phyloP scores from a whole-genome alignment of 2,888 invertebrate genomes.

The Yponomeuta cagnagella region DNA sequence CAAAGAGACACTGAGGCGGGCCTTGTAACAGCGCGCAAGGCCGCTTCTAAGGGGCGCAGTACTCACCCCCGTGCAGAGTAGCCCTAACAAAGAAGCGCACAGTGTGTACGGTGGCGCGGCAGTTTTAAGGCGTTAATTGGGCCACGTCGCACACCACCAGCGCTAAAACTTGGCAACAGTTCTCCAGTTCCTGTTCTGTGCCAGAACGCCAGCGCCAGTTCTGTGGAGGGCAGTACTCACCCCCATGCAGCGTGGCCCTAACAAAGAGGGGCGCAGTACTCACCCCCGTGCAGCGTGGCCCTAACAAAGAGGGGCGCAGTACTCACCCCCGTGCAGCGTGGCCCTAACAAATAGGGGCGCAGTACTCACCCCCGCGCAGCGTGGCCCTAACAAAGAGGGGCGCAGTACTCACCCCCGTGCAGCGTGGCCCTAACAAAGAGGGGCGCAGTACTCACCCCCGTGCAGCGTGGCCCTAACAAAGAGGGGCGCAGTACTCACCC shows the following conservation, averaged over 20 bases:
- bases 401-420: conserved; percentile 6
- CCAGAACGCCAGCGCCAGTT: too few relatives aligned
- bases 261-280: background rate
- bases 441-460: background rate
- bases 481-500: background rate
- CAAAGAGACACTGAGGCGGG: conserved; percentile 21
- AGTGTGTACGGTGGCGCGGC: conserved; percentile 92
- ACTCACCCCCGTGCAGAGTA: conserved; percentile 79
- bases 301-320: conserved; percentile 25
- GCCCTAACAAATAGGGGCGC: too few relatives aligned
- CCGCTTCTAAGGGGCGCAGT: background rate
- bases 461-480: too few relatives aligned
- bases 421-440: conserved; percentile 28
- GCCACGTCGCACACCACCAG: conserved; percentile 97
- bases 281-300: conserved; percentile 21
- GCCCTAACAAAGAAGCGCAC: conserved; percentile 73
- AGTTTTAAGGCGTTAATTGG: conserved; percentile 98
- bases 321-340: background rate
- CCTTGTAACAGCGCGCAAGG: background rate
- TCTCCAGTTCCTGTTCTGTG: too few relatives aligned
- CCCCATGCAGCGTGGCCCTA: too few relatives aligned
- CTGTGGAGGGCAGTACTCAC: too few relatives aligned
- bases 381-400: too few relatives aligned
- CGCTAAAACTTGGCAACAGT: conserved; percentile 47
- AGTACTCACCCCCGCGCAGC: too few relatives aligned